Conservation (phyloP, 2,113 vertebrate genomes). For the Tringa solitaria region DNA sequence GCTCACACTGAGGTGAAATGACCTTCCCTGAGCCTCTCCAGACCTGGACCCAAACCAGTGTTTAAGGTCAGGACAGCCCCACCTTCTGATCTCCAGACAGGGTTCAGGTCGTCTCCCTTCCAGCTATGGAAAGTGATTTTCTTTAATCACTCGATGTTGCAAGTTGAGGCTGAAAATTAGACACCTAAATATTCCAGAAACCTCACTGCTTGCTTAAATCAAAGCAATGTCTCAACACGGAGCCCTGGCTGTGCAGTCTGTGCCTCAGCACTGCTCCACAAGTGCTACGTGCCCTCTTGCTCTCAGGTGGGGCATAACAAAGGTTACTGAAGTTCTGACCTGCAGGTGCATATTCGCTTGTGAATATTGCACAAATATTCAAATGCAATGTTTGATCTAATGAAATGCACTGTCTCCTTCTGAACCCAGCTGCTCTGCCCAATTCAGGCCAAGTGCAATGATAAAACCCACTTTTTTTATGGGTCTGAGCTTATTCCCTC, state of each 20-base stretch:
- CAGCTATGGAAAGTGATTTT: slow-evolving; percentile 16
- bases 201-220: not conserved
- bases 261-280: not conserved
- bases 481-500: not conserved
- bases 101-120: not conserved
- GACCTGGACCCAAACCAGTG: not conserved
- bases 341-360: not conserved
- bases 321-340: not conserved
- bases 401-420: not conserved
- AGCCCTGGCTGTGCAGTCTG: not conserved
- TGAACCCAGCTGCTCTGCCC: not conserved
- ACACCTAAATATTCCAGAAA: not conserved
- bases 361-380: not conserved
- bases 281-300: not conserved
- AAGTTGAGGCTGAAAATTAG: not conserved
- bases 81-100: not conserved
- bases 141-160: not conserved
- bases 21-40: not conserved
- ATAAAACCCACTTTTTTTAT: rapidly evolving
- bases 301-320: not conserved
- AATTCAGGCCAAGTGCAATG: not conserved
- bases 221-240: not conserved
- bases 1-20: not conserved
- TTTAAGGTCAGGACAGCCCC: not conserved
- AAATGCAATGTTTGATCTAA: not conserved